Evolutionary conservation across 2,888 invertebrate genomes (phyloP).

Genomic region (Ferrisia virgata): DNA sequence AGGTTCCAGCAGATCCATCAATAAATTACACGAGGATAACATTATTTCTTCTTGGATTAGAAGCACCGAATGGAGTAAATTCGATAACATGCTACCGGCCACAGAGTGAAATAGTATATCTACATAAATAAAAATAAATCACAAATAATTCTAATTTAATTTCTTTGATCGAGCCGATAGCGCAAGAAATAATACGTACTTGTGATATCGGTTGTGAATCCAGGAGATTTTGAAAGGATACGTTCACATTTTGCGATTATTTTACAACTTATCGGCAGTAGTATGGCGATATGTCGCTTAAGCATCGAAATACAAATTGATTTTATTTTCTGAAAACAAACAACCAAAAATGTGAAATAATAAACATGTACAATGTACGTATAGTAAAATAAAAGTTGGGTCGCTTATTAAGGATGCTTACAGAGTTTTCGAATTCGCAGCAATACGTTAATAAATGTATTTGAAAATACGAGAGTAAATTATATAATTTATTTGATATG

Average conservation of each 20-base stretch:
- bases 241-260: constrained; percentile 16
- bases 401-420: too few species aligned
- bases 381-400: too few species aligned
- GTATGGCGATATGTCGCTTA: constrained; percentile 15
- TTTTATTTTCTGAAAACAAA: constrained; percentile 39
- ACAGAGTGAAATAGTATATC: constrained; percentile 58
- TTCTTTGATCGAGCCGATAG: not conserved
- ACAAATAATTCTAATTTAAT: not conserved
- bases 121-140: not conserved
- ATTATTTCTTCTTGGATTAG: constrained; percentile 52
- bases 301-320: constrained; percentile 27
- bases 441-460: constrained; percentile 36
- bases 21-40: constrained; percentile 7
- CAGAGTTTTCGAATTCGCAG: constrained; percentile 36
- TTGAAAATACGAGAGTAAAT: constrained; percentile 40
- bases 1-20: constrained; percentile 33
- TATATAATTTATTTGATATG: constrained; percentile 28
- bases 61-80: constrained; percentile 59
- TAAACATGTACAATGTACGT: too few species aligned
- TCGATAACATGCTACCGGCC: constrained; percentile 60
- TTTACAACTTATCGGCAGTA: constrained; percentile 11
- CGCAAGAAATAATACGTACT: not conserved
- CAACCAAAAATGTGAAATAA: not conserved
- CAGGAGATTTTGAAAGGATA: not conserved
- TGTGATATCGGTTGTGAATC: constrained; percentile 33